A percentile compares a stretch with the other conserved stretches of the same genome.
Evolutionary conservation across 2,888 invertebrate genomes (phyloP).

Genomic region (Pegoplata infirma): DNA sequence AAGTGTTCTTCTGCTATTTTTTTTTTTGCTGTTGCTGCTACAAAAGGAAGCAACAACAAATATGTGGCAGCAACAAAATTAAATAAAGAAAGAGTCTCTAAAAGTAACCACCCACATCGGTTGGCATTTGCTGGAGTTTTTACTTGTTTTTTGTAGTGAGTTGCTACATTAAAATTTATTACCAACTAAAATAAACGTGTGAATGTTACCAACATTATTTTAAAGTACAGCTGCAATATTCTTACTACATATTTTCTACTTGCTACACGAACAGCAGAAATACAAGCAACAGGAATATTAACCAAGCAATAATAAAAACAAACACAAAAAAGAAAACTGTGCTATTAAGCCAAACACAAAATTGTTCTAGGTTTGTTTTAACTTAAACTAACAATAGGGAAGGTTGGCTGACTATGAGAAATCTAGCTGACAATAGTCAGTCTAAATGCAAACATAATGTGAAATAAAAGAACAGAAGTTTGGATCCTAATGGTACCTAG

Average conservation of each 20-base stretch:
- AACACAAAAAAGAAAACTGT: constrained; percentile 1
- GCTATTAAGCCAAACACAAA: constrained; percentile 15
- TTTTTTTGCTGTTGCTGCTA: constrained; percentile 1
- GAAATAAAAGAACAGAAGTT: no score
- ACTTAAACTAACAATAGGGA: no score
- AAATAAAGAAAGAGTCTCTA: constrained; percentile 17
- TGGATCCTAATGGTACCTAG: no score
- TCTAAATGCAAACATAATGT: no score
- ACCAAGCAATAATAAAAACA: constrained; percentile 5
- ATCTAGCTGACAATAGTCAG: no score
- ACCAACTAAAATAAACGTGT: constrained; percentile 48
- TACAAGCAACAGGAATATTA: constrained; percentile 32
- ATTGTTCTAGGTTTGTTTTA: no score
- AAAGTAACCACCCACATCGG: constrained; percentile 43
- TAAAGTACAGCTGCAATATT: constrained; percentile 48
- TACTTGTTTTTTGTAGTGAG: constrained; percentile 9
- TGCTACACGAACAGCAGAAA: neutral
- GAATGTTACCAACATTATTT: constrained; percentile 44
- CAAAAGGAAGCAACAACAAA: neutral
- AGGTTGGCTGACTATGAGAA: no score
- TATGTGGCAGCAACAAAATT: neutral
- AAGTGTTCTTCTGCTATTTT: constrained; percentile 19
- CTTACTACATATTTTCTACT: neutral
- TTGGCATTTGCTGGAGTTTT: constrained; percentile 28
- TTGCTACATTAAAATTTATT: constrained; percentile 57